phyloP scores from a whole-genome alignment of 2,113 vertebrate species.

The human (Homo sapiens) region DNA sequence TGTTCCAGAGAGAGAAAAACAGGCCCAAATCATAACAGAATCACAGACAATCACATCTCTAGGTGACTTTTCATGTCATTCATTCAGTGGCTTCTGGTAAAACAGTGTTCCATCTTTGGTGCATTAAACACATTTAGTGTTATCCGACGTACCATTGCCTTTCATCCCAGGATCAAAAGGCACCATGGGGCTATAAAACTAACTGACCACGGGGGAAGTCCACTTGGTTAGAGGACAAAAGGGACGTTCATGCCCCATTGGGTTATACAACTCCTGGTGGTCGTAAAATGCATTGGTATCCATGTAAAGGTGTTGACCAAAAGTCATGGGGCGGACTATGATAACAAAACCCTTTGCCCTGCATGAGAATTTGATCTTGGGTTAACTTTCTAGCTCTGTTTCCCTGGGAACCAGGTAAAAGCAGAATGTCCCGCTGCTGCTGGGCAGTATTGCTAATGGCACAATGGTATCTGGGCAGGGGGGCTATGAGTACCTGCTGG shows the following conservation, averaged over 20 bases:
- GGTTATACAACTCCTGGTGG: not conserved
- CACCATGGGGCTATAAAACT: not conserved
- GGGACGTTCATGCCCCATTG: accelerated
- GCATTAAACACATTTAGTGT: not conserved
- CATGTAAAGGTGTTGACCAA: not conserved
- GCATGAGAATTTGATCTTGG: not conserved
- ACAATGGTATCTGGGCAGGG: not conserved
- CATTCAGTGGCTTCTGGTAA: not conserved
- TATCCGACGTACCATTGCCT: too few relatives aligned
- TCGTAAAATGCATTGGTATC: not conserved
- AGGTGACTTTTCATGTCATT: not conserved
- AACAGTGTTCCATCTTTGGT: not conserved
- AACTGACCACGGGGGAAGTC: not conserved
- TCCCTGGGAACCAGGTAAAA: not conserved
- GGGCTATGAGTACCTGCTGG: not conserved
- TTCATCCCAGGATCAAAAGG: not conserved
- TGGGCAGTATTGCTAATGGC: not conserved
- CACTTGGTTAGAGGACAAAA: too few relatives aligned
- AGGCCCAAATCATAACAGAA: not conserved
- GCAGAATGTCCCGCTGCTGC: not conserved
- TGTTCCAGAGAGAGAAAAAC: not conserved
- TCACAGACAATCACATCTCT: not conserved
- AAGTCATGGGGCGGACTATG: not conserved
- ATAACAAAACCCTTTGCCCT: not conserved
- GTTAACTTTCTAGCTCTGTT: not conserved